Conservation (phyloP, 2,797 vertebrate genomes). For the Halcyon smyrnensis region DNA sequence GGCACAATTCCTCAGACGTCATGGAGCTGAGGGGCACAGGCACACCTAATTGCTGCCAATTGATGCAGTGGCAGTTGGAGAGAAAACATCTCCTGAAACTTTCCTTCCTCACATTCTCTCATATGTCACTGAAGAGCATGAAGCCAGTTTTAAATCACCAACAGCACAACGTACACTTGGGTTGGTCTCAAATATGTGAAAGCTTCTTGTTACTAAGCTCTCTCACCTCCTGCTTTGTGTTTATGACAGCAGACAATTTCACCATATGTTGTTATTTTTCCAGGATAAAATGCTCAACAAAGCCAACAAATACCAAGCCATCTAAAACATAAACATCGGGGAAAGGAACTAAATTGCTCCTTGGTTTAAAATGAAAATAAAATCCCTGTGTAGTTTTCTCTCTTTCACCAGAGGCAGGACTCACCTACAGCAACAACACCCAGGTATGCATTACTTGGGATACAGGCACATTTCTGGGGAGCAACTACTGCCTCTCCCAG, state of each 20-base stretch:
- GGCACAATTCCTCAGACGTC: not conserved
- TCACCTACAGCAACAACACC: not conserved
- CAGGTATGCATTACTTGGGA: not conserved
- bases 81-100: not conserved
- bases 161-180: not conserved
- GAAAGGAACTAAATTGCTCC: not conserved
- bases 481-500: not conserved
- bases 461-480: not conserved
- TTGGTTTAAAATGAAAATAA: slow-evolving; percentile 13
- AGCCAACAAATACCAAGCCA: slow-evolving; percentile 24
- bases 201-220: not conserved
- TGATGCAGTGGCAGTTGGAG: not conserved
- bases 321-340: slow-evolving; percentile 11
- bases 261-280: slow-evolving; percentile 47
- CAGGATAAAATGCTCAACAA: slow-evolving; percentile 8
- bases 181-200: not conserved
- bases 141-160: not conserved
- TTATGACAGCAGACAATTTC: slow-evolving; percentile 9
- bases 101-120: not conserved
- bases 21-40: accelerated
- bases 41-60: not conserved
- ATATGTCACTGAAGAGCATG: not conserved
- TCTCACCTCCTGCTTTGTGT: not conserved
- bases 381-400: not conserved
- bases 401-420: not conserved